Evolutionary conservation across 1,140 invertebrate genomes (phyloP).

Genomic region (Stegodyphus mimosarum): DNA sequence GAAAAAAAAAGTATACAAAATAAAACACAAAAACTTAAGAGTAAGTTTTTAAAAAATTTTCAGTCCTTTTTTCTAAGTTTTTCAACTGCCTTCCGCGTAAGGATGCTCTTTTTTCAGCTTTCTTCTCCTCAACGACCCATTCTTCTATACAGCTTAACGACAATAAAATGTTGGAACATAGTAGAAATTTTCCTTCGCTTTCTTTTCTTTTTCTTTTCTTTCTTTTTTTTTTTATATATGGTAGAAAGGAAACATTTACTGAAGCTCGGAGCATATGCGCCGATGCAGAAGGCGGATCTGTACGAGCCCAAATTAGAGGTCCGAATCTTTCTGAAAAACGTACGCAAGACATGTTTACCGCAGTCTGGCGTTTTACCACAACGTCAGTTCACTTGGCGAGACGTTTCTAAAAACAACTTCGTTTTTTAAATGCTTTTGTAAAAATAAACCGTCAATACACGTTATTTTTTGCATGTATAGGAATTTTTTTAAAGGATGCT

Average conservation of each 20-base stretch:
- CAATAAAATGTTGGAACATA: slow-evolving; percentile 47
- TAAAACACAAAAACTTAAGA: not conserved
- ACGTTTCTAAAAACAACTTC: slow-evolving; percentile 38
- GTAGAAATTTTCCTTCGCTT: slow-evolving; percentile 11
- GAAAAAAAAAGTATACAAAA: not conserved
- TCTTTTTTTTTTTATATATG: too few relatives aligned
- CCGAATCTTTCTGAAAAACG: slow-evolving; percentile 29
- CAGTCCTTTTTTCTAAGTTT: not conserved
- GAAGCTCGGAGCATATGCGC: slow-evolving; percentile 3
- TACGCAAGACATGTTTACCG: not conserved
- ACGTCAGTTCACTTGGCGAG: slow-evolving; percentile 9
- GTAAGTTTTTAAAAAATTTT: not conserved
- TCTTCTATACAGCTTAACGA: slow-evolving; percentile 32
- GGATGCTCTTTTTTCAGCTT: not conserved
- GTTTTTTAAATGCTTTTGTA: slow-evolving; percentile 23
- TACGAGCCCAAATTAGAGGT: slow-evolving; percentile 30
- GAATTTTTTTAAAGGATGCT: slow-evolving; percentile 8
- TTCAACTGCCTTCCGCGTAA: not conserved
- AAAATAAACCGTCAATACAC: slow-evolving; percentile 60
- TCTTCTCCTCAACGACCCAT: not conserved
- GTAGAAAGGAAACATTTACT: not conserved
- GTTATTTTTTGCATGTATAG: slow-evolving; percentile 50
- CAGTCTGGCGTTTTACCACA: slow-evolving; percentile 6
- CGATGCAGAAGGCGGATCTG: slow-evolving; percentile 25
- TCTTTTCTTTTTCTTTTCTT: too few relatives aligned